Base-by-base conservation (phyloP, 2,113 vertebrate genomes). In the Herpetotheres cachinnans region DNA sequence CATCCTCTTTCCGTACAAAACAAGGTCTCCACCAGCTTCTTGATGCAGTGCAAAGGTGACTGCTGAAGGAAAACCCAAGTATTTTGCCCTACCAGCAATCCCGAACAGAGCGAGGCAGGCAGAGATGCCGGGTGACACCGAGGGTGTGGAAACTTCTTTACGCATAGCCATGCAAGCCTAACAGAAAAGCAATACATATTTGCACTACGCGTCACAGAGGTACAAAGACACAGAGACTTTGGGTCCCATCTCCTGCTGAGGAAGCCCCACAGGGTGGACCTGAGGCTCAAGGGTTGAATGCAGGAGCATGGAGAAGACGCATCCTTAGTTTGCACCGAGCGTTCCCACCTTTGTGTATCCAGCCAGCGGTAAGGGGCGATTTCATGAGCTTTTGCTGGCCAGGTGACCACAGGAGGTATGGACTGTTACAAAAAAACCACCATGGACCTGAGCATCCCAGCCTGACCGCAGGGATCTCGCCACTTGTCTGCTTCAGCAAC, bases 321-420 rank as follows among this genome's bases (percentile, higher is more conserved):
- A 47, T n/a, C 46, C 46, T 47, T 40, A 18, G 24, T 40, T 40
- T 40, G 66, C 50, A 54, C 25, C 1, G 1, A 66, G 25, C 0
- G 1, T 32, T 88, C 50, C 71, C 71, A 83, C 52, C 58, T 27
- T 32, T 2, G 0, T 11, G 25, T 6, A 38, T 7, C 12, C 50
- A 59, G 44, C 8, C 29, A 38, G 34, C 0, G 2, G 14, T 10
- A 40, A 0, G 2, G 50, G 34, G 50, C 0, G 3, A 34, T 47
- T 83, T 72, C 34, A 36, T 0, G 11, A 76, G 29, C 10, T n/a
- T 56, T 76, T 58, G 7, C 34, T 70, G 25, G 36, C 32, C 49
- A 63, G 27, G 50, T n/a, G 14, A 40, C 34, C 7, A 2, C 38
- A 47, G 52, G 52, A 83, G 47, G 13, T 70, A n/a, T 2, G 20